Conservation (phyloP, 2,797 vertebrate genomes). For the Champsocephalus gunnari region DNA sequence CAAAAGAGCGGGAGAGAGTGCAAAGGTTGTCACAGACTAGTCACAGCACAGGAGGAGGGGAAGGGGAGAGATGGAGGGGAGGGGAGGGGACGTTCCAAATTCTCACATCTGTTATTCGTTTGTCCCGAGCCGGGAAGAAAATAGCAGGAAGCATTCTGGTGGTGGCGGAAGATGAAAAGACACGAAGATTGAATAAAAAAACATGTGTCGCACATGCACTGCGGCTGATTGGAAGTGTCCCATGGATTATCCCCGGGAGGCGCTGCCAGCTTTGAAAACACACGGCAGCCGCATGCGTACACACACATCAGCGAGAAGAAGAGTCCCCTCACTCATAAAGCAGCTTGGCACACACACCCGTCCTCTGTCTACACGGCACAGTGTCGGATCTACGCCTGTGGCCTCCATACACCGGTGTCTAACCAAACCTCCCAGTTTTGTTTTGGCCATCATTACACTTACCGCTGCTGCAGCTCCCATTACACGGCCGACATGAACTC, state of each 20-base stretch:
- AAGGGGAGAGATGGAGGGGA: conserved; percentile 88
- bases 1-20: conserved; percentile 65
- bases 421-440: conserved; percentile 64
- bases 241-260: conserved; percentile 75
- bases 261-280: conserved; percentile 69
- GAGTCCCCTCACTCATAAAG: conserved; percentile 64
- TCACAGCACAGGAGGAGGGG: conserved; percentile 72
- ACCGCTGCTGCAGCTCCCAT: conserved; percentile 50
- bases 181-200: conserved; percentile 89
- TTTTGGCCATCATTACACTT: conserved; percentile 61
- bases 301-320: conserved; percentile 39
- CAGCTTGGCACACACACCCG: conserved; percentile 51
- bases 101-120: conserved; percentile 98
- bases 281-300: conserved; percentile 15
- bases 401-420: conserved; percentile 53
- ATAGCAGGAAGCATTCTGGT: conserved; percentile 97
- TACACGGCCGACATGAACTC: conserved; percentile 48
- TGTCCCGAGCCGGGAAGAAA: conserved; percentile 95
- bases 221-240: conserved; percentile 90
- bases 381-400: conserved; percentile 62
- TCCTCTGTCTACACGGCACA: conserved; percentile 44
- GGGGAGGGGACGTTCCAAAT: conserved; percentile 88
- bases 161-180: conserved; percentile 96
- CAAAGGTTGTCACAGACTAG: conserved; percentile 81
- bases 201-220: conserved; percentile 91